phyloP scores from a whole-genome alignment of 1,140 invertebrate genomes.

The Cataglyphis hispanica region DNA sequence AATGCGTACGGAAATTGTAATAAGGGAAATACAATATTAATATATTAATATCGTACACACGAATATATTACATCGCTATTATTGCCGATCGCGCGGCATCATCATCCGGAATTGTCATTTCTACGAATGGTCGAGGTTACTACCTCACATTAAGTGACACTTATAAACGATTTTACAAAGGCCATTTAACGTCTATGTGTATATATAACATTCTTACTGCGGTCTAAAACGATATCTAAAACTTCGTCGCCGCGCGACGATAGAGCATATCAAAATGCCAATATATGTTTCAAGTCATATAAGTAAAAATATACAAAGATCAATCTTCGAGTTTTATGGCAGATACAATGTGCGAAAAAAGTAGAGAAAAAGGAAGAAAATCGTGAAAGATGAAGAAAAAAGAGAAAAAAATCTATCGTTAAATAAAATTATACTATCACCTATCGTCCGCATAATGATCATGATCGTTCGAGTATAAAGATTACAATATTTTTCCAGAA shows the following conservation, averaged over 20 bases:
- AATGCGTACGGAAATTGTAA: constrained; percentile 29
- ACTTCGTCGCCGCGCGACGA: constrained; percentile 37
- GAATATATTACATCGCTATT: constrained; percentile 55
- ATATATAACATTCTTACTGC: constrained; percentile 49
- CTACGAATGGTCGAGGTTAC: constrained; percentile 4
- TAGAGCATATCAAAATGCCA: constrained; percentile 47
- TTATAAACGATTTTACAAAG: constrained; percentile 64
- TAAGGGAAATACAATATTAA: constrained; percentile 30
- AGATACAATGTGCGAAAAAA: constrained; percentile 69
- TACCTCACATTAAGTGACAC: constrained; percentile 45
- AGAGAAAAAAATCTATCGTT: constrained; percentile 30
- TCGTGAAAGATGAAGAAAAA: constrained; percentile 1
- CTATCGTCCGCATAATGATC: constrained; percentile 58
- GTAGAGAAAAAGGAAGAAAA: background rate
- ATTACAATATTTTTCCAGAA: constrained; percentile 52
- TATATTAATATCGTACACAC: constrained; percentile 53
- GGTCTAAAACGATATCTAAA: constrained; percentile 67
- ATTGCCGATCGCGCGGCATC: constrained; percentile 3
- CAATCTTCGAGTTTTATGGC: constrained; percentile 69
- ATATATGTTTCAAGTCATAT: constrained; percentile 60
- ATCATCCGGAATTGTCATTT: constrained; percentile 20
- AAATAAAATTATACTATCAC: constrained; percentile 63
- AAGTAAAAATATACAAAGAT: constrained; percentile 68
- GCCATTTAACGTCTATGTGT: constrained; percentile 64
- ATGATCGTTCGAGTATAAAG: constrained; percentile 64